These are phyloP conservation scores for Nymphalis polychloros DNA, from an alignment of 2,888 invertebrate genomes.

Conservation along the genomic window DNA sequence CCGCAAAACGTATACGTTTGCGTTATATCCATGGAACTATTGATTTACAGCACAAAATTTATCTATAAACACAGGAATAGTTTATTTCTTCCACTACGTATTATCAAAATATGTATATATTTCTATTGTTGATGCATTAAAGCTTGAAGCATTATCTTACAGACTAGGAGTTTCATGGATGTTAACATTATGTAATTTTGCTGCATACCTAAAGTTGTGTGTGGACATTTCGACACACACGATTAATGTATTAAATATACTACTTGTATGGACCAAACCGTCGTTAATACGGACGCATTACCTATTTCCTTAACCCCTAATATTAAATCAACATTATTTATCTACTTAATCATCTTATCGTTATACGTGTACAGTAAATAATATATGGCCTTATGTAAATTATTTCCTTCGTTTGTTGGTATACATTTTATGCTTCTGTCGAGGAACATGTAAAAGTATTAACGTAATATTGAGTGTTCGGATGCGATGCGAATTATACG, in stretches of 20 bases:
- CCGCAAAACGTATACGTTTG: slow-evolving; percentile 10
- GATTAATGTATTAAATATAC: slow-evolving; percentile 71
- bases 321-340: slow-evolving; percentile 77
- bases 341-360: slow-evolving; percentile 78
- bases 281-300: slow-evolving; percentile 78
- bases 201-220: slow-evolving; percentile 64
- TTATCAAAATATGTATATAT: slow-evolving; percentile 25
- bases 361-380: slow-evolving; percentile 79
- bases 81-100: slow-evolving; percentile 23
- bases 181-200: slow-evolving; percentile 40
- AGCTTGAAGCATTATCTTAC: slow-evolving; percentile 3
- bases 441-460: slow-evolving; percentile 53
- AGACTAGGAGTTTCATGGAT: slow-evolving; percentile 24
- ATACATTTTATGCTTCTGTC: slow-evolving; percentile 64
- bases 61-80: slow-evolving; percentile 5
- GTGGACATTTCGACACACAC: slow-evolving; percentile 61
- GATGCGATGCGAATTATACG: slow-evolving; percentile 49
- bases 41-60: slow-evolving; percentile 29
- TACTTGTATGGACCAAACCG: slow-evolving; percentile 81
- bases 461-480: slow-evolving; percentile 57
- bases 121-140: slow-evolving; percentile 17
- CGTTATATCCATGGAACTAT: slow-evolving; percentile 28
- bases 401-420: slow-evolving; percentile 69
- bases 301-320: slow-evolving; percentile 72
- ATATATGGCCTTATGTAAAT: slow-evolving; percentile 81